Conservation (phyloP, 2,888 invertebrate genomes). For the Andrena bucephala region DNA sequence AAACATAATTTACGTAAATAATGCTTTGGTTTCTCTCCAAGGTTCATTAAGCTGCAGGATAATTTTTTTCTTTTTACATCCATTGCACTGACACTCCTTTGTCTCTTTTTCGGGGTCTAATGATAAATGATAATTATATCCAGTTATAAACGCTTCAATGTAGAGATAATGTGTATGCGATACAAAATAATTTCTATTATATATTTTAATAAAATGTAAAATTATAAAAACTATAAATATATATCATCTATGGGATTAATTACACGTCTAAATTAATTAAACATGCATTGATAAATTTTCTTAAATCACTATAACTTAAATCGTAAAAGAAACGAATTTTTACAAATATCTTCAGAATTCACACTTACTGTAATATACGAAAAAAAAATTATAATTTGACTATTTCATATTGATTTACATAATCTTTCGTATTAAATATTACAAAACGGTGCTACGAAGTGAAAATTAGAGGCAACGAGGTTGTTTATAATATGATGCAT, state of each 20-base stretch:
- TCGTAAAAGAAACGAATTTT: background rate
- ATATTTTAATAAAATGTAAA: background rate
- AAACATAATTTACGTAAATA: constrained; percentile 87
- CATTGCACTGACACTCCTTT: constrained; percentile 95
- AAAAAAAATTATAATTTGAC: background rate
- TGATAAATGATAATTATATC: constrained; percentile 62
- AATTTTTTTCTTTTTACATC: constrained; percentile 93
- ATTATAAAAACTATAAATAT: background rate
- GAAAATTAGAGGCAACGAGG: background rate
- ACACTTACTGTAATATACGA: background rate
- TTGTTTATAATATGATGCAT: background rate
- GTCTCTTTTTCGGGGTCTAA: constrained; percentile 91
- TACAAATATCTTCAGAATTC: background rate
- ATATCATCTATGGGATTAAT: background rate
- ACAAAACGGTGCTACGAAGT: background rate
- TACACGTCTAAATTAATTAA: background rate
- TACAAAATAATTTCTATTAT: background rate
- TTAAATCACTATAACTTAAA: background rate
- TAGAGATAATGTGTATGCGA: background rate
- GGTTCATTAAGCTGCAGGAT: constrained; percentile 94
- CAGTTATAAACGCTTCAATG: background rate
- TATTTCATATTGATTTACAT: background rate
- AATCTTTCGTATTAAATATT: background rate
- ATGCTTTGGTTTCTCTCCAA: constrained; percentile 93
- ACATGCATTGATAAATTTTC: background rate